phyloP scores from a whole-genome alignment of 1,140 invertebrate species.

The Panulirus ornatus region DNA sequence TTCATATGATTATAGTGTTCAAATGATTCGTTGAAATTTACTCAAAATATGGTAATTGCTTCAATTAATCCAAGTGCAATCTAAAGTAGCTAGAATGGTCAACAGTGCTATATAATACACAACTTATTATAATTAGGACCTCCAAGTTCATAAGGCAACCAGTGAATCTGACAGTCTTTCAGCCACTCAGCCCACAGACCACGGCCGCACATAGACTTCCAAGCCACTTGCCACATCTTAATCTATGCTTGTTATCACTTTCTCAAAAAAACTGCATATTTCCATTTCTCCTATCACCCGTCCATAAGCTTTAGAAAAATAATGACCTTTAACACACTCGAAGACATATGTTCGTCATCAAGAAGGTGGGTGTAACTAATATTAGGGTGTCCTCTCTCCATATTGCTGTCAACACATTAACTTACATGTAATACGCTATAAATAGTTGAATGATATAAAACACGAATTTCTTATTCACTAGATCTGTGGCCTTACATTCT shows the following conservation, averaged over 20 bases:
- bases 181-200: not conserved
- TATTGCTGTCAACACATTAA: too few species aligned
- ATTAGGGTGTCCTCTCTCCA: too few species aligned
- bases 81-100: not conserved
- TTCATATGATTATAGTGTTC: not conserved
- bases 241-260: not conserved
- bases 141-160: not conserved
- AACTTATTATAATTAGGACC: not conserved
- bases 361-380: constrained; percentile 6
- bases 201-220: too few species aligned
- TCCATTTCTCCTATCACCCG: too few species aligned
- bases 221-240: not conserved
- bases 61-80: not conserved
- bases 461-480: not conserved
- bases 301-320: too few species aligned
- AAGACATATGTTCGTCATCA: too few species aligned
- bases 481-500: constrained; percentile 2
- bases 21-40: not conserved
- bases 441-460: not conserved
- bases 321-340: too few species aligned
- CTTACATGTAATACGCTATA: too few species aligned
- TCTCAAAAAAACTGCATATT: too few species aligned
- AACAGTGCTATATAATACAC: not conserved
- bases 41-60: not conserved
- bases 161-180: not conserved